Base-by-base conservation (phyloP, 2,888 invertebrate genomes). In the Eupithecia subumbrata region DNA sequence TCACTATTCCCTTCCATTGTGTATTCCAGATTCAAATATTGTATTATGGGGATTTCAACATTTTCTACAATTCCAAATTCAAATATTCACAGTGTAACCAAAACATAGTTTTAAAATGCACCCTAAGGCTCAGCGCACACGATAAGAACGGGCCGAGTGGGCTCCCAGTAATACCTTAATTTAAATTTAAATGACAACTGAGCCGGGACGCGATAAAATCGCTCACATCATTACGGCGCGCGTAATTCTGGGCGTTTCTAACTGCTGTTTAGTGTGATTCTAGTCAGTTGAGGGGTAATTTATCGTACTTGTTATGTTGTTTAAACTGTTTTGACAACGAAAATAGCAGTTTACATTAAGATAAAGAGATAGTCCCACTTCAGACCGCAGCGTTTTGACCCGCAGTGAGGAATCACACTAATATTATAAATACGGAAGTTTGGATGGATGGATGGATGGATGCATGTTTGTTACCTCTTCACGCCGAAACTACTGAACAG, bases 171-270 rank as follows among this genome's bases (percentile, higher is more conserved):
- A 94, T 92, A 89, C 94, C 93, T 91, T 91, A 90, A 94, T 94
- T 94, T 94, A 94, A 94, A 94, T 94, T 94, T 94, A 94, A 94
- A 94, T 93, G 90, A 91, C 92, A 91, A 86, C 88, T 91, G 92
- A 93, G 90, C 91, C 73, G 72, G 80, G 56, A 63, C 66, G 77
- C 84, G 91, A 90, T 90, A 87, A 83, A 83, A 89, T 89, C 89
- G 84, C 84, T 78, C 85, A 86, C 85, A 88, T 88, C 88, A 86
- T 88, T 87, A 86, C 84, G 81, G 73, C 52, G 71, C 71, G 25
- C 60, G 60, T 25, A 69, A 75, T 69, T 72, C 75, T 69, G 74
- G 66, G 74, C 73, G 72, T 70, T 75, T 60, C 45, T 68, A 74
- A 74, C 72, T 64, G 69, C 63, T 60, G 48, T 68, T 68, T 72